Percentiles rank a stretch among this genome's conserved stretches.
Conservation (phyloP, 2,113 vertebrate genomes). For the Casuarius casuarius region DNA sequence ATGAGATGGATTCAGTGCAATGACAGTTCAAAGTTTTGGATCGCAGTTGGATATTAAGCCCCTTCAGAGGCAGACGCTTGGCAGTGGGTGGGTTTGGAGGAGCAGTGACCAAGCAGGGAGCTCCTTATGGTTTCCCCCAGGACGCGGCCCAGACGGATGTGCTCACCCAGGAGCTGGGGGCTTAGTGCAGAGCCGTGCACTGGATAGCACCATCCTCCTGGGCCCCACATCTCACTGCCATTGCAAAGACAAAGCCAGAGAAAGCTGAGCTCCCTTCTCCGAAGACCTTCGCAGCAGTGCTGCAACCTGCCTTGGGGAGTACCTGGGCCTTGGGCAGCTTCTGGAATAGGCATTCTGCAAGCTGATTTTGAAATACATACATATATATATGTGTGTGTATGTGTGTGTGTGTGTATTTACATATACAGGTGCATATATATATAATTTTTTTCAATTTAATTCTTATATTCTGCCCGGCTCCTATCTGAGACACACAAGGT, state of each 20-base stretch:
- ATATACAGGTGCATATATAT: too few relatives aligned
- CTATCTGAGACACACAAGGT: not conserved
- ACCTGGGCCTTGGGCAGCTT: not conserved
- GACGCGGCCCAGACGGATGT: not conserved
- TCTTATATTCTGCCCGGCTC: not conserved
- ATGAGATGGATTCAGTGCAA: not conserved
- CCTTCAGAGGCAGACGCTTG: not conserved
- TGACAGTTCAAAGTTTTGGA: not conserved
- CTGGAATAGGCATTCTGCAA: not conserved
- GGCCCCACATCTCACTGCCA: accelerated
- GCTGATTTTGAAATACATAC: not conserved
- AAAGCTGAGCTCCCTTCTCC: not conserved
- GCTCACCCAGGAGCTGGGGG: not conserved
- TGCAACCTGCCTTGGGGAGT: not conserved
- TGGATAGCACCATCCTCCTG: not conserved
- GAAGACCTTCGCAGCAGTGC: not conserved
- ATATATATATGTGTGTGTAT: too few relatives aligned
- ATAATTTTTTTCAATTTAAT: not conserved
- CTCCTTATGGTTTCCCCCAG: not conserved
- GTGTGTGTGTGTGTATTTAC: too few relatives aligned
- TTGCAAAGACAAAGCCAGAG: not conserved
- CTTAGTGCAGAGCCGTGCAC: not conserved
- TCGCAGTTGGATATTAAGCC: not conserved
- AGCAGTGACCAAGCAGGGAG: not conserved
- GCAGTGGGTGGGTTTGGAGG: not conserved